A percentile compares a stretch with the other conserved stretches of the same genome.
These are phyloP conservation scores for Pentalonia nigronervosa DNA, from an alignment of 1,140 invertebrate genomes.

Conservation along the genomic window DNA sequence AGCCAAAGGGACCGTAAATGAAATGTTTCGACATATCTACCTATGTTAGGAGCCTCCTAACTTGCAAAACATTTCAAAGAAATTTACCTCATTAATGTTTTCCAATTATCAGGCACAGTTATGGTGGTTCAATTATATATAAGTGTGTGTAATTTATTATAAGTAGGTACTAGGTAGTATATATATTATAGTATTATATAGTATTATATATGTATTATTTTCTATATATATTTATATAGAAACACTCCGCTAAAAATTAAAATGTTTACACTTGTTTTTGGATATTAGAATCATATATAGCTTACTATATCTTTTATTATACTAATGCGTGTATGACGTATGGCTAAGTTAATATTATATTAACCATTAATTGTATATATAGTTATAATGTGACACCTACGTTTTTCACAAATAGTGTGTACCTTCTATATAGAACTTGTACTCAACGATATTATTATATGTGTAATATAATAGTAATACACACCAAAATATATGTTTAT, in stretches of 20 bases:
- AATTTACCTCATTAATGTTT: not conserved
- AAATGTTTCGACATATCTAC: not conserved
- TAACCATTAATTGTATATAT: not conserved
- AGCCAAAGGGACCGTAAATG: not conserved
- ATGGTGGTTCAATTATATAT: not conserved
- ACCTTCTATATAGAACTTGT: not conserved
- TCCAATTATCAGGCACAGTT: not conserved
- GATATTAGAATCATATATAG: not conserved
- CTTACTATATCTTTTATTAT: not conserved
- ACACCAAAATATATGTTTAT: not conserved
- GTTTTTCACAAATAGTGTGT: not conserved
- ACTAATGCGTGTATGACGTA: not conserved
- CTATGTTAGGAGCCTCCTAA: not conserved
- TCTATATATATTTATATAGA: not conserved
- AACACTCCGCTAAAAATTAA: not conserved
- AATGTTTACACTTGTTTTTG: not conserved
- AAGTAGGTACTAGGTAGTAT: not conserved
- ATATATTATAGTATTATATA: no score
- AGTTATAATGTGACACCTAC: not conserved
- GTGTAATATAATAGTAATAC: not conserved
- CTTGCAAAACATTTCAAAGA: not conserved
- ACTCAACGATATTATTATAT: not conserved
- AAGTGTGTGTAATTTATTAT: not conserved
- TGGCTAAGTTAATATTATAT: conserved; percentile 18
- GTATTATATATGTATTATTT: no score